Conservation (phyloP, 2,113 vertebrate species). For the Tiliqua scincoides region DNA sequence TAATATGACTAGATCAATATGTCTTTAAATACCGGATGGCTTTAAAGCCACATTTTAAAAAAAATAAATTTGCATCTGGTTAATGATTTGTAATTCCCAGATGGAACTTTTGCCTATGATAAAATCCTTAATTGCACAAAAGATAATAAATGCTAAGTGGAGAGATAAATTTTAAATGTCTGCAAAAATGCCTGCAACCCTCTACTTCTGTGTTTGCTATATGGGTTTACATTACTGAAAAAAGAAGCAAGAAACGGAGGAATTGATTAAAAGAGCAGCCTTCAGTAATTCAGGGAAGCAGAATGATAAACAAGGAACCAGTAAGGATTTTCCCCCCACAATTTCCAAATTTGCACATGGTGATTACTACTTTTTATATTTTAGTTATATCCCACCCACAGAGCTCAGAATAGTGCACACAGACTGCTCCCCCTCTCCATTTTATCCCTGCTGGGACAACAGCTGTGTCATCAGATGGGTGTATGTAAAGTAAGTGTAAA, state of each 20-base stretch:
- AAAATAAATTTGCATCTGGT: conserved; percentile 31
- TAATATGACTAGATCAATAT: conserved; percentile 16
- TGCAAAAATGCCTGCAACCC: not conserved
- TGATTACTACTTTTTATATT: not conserved
- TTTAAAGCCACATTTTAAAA: conserved; percentile 31
- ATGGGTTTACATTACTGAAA: not conserved
- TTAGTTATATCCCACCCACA: too few species aligned
- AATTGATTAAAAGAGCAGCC: conserved; percentile 8
- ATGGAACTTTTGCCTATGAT: conserved; percentile 29
- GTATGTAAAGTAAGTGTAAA: too few species aligned
- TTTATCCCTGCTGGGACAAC: too few species aligned
- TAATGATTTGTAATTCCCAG: conserved; percentile 42
- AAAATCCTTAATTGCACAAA: conserved; percentile 36
- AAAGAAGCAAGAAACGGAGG: not conserved
- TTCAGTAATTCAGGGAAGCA: not conserved
- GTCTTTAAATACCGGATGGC: conserved; percentile 21
- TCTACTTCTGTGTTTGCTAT: not conserved
- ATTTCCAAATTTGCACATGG: not conserved
- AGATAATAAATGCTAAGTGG: conserved; percentile 16
- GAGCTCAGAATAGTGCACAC: too few species aligned
- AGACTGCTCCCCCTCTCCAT: too few species aligned
- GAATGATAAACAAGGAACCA: conserved; percentile 14
- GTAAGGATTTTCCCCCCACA: not conserved
- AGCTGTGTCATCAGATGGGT: too few species aligned
- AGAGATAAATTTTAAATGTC: conserved; percentile 23